These are phyloP conservation scores for Eublepharis macularius DNA, from an alignment of 2,113 vertebrate species.

Conservation along the genomic window DNA sequence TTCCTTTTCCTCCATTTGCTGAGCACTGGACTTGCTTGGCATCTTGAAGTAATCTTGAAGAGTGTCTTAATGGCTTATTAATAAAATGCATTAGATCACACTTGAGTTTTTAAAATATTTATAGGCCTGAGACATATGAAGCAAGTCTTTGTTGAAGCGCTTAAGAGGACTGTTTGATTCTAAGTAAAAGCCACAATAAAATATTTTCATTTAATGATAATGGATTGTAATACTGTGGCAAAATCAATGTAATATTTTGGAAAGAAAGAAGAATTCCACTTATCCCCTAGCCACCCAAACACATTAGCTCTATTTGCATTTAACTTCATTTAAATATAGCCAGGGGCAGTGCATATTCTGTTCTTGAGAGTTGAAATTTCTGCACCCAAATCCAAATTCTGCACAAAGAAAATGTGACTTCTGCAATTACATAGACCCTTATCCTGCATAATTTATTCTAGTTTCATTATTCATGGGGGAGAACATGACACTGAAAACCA, in stretches of 20 bases:
- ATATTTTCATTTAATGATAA: neutral
- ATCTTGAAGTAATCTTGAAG: neutral
- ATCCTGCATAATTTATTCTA: neutral
- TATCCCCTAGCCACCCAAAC: neutral
- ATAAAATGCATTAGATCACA: conserved; percentile 1
- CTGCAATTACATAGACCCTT: too few relatives aligned
- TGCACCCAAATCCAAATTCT: neutral
- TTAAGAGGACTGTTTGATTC: neutral
- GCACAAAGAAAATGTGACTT: neutral
- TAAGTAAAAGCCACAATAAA: neutral
- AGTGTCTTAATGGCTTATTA: conserved; percentile 17
- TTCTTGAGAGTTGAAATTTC: neutral
- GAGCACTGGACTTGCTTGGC: neutral
- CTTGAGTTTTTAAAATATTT: conserved; percentile 1
- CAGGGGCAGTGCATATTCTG: too few relatives aligned
- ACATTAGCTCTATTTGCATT: neutral
- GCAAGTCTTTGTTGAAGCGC: neutral
- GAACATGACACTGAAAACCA: neutral
- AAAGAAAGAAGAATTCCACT: neutral
- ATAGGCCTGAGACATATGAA: neutral
- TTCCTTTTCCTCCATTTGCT: neutral
- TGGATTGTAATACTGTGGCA: neutral
- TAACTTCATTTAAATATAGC: neutral
- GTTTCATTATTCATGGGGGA: neutral
- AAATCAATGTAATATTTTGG: neutral